Base-by-base conservation (phyloP, 1,140 invertebrate genomes). In the Zaprionus ornatus region DNA sequence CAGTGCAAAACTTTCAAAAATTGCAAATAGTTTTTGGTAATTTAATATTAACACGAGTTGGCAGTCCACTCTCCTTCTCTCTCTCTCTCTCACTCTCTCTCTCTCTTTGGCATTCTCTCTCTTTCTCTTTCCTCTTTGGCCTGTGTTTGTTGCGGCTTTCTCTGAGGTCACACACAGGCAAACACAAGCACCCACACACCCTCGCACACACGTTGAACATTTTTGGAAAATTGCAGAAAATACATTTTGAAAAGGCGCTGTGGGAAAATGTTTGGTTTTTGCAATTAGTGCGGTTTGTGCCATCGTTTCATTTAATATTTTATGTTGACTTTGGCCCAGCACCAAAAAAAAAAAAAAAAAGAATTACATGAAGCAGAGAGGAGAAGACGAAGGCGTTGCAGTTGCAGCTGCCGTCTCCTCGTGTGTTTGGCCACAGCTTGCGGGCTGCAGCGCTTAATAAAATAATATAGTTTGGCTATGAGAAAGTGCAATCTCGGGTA, bases 11-110 rank as follows among this genome's bases (percentile, higher is more conserved):
- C 76, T 79, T 79, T 65, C 40, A 68, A 76, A 79, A 81, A 81
- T 81, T 79, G 77, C 62, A 79, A 81, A 79, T 72, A 81, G 79
- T 81, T 81, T 81, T 72, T 79, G 77, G 73, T 81, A 79, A 81
- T 81, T 81, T 81, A 81, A 79, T 81, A 79, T 81, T 81, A 79
- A 79, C 77, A 79, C 76, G 66, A 80, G 61, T 78, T 78, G 74
- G 70, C 70, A 69, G 78, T 77, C 78, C 70, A 78, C 70, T 79
- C 48, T 17, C 29, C 27, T 6, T 17, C 59, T 4, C 21, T 3
- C 61, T 65, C 21, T 32, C 45, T 17, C 6, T 45, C 60, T 61
- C 42, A 50, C 37, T n/a, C n/a, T 32, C 21, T 17, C 19, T 52
- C 3, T 23, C 12, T 37, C 19, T 63, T n/a, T n/a, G n/a, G n/a